Evolutionary conservation across 2,113 vertebrate species (phyloP).

Genomic region (Otolemur garnettii): DNA sequence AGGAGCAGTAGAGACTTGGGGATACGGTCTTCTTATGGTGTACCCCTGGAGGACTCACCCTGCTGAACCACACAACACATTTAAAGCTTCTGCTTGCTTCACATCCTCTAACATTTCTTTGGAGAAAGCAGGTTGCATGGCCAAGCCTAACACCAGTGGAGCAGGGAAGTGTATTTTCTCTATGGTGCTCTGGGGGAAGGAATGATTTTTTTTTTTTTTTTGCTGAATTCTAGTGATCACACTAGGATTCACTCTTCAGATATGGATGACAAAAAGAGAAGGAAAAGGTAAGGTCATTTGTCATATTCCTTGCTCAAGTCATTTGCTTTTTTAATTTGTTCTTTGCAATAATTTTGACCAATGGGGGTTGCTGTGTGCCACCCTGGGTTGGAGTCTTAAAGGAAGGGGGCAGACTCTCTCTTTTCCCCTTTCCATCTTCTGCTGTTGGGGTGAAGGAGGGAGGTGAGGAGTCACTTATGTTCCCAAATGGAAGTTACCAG

Average conservation of each 20-base stretch:
- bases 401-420: not conserved
- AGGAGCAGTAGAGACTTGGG: not conserved
- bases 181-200: not conserved
- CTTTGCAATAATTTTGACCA: not conserved
- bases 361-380: not conserved
- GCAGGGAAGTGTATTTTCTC: not conserved
- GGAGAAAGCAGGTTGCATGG: not conserved
- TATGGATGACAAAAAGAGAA: slow-evolving; percentile 1
- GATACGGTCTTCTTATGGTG: not conserved
- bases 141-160: not conserved
- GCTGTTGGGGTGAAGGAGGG: not conserved
- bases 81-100: not conserved
- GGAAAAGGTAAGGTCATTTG: not conserved
- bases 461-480: not conserved
- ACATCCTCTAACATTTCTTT: not conserved
- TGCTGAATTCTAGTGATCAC: not conserved
- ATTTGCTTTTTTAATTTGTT: not conserved
- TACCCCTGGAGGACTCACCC: not conserved
- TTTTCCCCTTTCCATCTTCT: not conserved
- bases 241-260: slow-evolving; percentile 1
- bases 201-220: slow-evolving; percentile 53
- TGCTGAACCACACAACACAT: not conserved
- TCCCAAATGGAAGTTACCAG: not conserved
- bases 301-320: not conserved
- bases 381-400: not conserved